phyloP scores from a whole-genome alignment of 2,888 invertebrate genomes.

The Prosopocoilus inquinatus region DNA sequence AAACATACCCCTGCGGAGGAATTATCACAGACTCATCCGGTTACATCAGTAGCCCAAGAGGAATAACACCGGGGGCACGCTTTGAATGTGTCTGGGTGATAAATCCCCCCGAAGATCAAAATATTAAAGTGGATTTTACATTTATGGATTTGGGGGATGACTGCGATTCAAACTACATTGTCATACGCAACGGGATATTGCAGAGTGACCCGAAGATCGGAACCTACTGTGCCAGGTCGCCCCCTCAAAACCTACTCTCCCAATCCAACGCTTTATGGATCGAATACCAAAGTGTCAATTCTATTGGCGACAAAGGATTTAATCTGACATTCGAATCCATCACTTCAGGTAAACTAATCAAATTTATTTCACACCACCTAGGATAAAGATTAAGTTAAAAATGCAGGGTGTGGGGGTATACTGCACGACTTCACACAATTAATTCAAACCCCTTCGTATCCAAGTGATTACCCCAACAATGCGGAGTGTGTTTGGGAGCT shows the following conservation, averaged over 20 bases:
- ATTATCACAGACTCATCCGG: constrained; percentile 49
- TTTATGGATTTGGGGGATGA: constrained; percentile 56
- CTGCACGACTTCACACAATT: constrained; percentile 51
- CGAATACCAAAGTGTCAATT: constrained; percentile 64
- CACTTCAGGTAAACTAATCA: constrained; percentile 29
- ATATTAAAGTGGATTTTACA: constrained; percentile 51
- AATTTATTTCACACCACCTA: constrained; percentile 10
- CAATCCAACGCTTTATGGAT: constrained; percentile 60
- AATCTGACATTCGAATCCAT: constrained; percentile 35
- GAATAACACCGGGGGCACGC: background rate
- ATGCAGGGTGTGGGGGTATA: constrained; percentile 67
- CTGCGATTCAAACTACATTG: constrained; percentile 59
- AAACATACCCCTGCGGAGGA: constrained; percentile 70
- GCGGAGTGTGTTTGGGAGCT: constrained; percentile 81
- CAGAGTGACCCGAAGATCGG: constrained; percentile 55
- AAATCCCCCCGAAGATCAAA: constrained; percentile 31
- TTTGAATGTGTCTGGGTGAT: constrained; percentile 32
- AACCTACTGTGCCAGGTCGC: constrained; percentile 61
- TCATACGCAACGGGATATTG: constrained; percentile 54
- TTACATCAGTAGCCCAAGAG: constrained; percentile 40
- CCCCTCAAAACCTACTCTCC: constrained; percentile 52
- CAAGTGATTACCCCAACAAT: constrained; percentile 66
- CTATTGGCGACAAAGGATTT: constrained; percentile 42
- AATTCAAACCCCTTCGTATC: constrained; percentile 63
- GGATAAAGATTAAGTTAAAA: background rate